Base-by-base conservation (phyloP, 2,888 invertebrate genomes). In the Aromia moschata region DNA sequence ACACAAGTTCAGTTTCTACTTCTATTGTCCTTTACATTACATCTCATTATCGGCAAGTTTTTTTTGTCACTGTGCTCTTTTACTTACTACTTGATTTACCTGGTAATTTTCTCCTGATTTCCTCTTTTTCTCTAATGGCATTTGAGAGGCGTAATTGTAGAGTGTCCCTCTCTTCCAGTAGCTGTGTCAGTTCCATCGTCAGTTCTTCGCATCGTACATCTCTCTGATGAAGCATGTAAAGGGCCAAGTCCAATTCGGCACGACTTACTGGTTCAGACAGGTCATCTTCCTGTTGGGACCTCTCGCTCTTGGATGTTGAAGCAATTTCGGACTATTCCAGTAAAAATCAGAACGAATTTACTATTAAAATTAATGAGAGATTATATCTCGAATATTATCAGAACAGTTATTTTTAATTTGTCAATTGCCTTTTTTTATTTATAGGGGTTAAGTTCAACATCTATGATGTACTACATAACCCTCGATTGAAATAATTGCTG, bases 161-260 rank as follows among this genome's bases (percentile, higher is more conserved):
- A 0, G 91, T 91, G 74, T 95, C 94, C 52, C 94, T 84, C 77
- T 94, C 94, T 77, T 94, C 93, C 43, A 94, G 79, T 41, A 95
- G 80, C 77, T 89, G 90, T 65, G 91, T 91, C 49, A 95, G 81
- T 77, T 95, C 94, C 72, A 91, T 85, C 0, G 93, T 93, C 58
- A 95, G 83, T 78, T 94, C 94, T 74, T 94, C 94, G 76, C 92
- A 92, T 0, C 92, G 85, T 58, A 94, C 90, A 69, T 94, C 94
- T 64, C 93, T 84, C 74, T 93, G 92, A 77, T 95, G 94, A 49
- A 94, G 81, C 89, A 92, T 91, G 74, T 93, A 93, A 37, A 93
- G 78, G 0, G 93, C 92, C 49, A 92, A 82, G 74, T 94, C 93
- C 51, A 93, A 80, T 77, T 93, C 92, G 0, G 88, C 86, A 72